These are phyloP conservation scores for Electrophaes corylata DNA, from an alignment of 2,888 invertebrate genomes.

Conservation along the genomic window DNA sequence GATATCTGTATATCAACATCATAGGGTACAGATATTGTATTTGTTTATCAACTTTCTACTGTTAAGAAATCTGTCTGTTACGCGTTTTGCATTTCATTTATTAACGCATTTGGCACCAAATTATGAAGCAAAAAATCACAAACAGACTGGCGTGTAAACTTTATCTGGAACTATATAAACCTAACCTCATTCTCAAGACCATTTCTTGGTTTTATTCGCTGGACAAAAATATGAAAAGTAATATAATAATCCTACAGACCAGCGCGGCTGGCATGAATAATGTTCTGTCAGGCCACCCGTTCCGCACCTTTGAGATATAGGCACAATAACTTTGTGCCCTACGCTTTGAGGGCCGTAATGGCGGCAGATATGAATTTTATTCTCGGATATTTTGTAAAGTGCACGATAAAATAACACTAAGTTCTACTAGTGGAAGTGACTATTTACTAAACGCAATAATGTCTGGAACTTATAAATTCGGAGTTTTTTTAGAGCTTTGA, in stretches of 20 bases:
- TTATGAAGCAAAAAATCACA: too few relatives aligned
- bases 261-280: conserved; percentile 30
- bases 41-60: too few relatives aligned
- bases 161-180: too few relatives aligned
- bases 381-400: conserved; percentile 1
- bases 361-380: conserved; percentile 4
- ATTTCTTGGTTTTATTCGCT: conserved; percentile 12
- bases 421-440: not conserved
- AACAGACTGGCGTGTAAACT: too few relatives aligned
- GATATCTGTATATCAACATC: too few relatives aligned
- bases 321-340: conserved; percentile 26
- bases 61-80: too few relatives aligned
- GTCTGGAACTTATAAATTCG: too few relatives aligned
- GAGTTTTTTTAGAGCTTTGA: too few relatives aligned
- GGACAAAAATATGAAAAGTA: conserved; percentile 28
- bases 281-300: conserved; percentile 32
- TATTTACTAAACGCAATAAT: too few relatives aligned
- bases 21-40: too few relatives aligned
- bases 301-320: conserved; percentile 34
- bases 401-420: not conserved
- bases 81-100: too few relatives aligned
- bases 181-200: conserved; percentile 5
- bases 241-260: conserved; percentile 28
- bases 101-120: too few relatives aligned
- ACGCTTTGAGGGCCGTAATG: conserved; percentile 10